Conservation (phyloP, 2,888 invertebrate genomes). For the Acanthoscelides obtectus region DNA sequence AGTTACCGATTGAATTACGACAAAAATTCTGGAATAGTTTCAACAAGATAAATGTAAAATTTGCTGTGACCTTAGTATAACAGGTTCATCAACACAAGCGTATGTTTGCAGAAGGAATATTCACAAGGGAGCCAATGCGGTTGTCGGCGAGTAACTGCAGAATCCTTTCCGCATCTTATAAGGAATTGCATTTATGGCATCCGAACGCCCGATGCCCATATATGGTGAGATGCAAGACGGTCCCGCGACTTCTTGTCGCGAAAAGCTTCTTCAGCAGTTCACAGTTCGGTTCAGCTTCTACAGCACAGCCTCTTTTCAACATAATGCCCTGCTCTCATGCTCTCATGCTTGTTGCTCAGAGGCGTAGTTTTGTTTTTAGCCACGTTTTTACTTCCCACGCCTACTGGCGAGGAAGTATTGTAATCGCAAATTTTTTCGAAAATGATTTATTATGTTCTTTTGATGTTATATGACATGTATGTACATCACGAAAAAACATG, state of each 20-base stretch:
- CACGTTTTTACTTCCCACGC: too few relatives aligned
- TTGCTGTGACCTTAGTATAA: background rate
- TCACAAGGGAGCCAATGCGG: background rate
- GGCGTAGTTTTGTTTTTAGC: too few relatives aligned
- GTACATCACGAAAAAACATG: too few relatives aligned
- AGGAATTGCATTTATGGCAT: constrained; percentile 18
- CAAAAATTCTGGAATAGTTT: too few relatives aligned
- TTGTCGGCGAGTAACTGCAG: constrained; percentile 3
- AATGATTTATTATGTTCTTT: too few relatives aligned
- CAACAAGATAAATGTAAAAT: background rate
- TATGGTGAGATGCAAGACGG: constrained; percentile 12
- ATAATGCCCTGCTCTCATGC: too few relatives aligned
- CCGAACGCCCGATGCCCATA: constrained; percentile 14
- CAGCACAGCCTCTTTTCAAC: background rate
- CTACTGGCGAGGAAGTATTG: too few relatives aligned
- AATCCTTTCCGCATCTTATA: constrained; percentile 20
- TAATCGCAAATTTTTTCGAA: too few relatives aligned
- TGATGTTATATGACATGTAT: too few relatives aligned
- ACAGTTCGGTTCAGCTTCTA: too few relatives aligned
- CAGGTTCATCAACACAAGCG: background rate
- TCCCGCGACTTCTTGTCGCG: constrained; percentile 8
- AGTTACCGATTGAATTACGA: too few relatives aligned
- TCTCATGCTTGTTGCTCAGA: background rate
- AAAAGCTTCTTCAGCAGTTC: constrained; percentile 2
- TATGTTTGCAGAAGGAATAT: background rate